These are phyloP conservation scores for Corythornis vintsioides DNA, from an alignment of 2,113 vertebrate genomes.

Conservation along the genomic window DNA sequence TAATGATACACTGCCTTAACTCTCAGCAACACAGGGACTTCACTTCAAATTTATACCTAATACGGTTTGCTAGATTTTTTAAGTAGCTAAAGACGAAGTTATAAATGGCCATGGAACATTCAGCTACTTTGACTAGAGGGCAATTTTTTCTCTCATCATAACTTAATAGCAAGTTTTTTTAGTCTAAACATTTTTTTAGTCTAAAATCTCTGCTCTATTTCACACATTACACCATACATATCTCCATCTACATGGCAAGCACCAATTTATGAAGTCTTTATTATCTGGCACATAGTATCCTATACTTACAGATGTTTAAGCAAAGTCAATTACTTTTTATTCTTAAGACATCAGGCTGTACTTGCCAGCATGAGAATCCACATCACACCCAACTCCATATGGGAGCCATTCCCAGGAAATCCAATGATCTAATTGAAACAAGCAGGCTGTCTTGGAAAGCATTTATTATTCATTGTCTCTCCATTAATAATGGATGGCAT, in stretches of 20 bases:
- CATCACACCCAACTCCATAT: background rate
- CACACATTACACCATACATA: background rate
- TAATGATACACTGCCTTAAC: background rate
- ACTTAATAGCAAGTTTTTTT: background rate
- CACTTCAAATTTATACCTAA: background rate
- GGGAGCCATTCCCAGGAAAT: background rate
- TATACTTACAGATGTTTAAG: background rate
- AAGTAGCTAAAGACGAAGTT: background rate
- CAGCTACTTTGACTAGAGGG: background rate
- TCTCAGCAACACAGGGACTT: background rate
- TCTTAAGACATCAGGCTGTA: background rate
- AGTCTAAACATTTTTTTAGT: background rate
- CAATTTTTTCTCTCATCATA: background rate
- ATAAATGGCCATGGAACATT: background rate
- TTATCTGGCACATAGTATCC: background rate
- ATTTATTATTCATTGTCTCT: constrained; percentile 40
- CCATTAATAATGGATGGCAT: constrained; percentile 11
- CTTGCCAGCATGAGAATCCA: background rate
- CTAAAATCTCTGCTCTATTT: background rate
- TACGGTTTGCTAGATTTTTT: background rate
- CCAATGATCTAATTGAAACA: background rate
- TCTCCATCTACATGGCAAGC: background rate
- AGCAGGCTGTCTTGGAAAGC: constrained; percentile 1
- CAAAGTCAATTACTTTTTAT: background rate
- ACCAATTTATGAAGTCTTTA: background rate